Evolutionary conservation across 2,797 vertebrate species (phyloP).

Genomic region (Clarias platycephalus): DNA sequence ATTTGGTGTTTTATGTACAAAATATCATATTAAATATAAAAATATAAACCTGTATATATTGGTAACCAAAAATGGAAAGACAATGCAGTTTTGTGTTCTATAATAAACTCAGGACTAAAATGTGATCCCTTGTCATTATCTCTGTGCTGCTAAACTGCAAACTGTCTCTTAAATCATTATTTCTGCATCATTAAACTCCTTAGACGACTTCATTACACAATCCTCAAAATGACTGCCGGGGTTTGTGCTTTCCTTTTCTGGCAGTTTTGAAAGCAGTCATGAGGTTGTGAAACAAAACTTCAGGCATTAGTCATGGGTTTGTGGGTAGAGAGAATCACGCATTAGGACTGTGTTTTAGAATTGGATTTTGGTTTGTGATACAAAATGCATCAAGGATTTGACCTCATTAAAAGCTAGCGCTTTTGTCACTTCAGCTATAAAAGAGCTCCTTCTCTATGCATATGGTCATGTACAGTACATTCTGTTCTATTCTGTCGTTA

Average conservation of each 20-base stretch:
- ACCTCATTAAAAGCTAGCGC: too few species aligned
- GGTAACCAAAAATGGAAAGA: neutral
- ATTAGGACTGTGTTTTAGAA: neutral
- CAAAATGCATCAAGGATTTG: neutral
- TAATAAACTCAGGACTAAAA: neutral
- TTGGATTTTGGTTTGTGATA: neutral
- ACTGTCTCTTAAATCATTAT: constrained; percentile 1
- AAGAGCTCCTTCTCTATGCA: too few species aligned
- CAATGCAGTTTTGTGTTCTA: neutral
- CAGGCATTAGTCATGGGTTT: neutral
- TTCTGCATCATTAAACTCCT: constrained; percentile 20
- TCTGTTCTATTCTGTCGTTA: too few species aligned
- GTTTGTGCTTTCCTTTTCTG: neutral
- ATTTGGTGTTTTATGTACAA: neutral
- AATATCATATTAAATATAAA: neutral
- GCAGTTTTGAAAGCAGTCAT: neutral
- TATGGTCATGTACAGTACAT: too few species aligned
- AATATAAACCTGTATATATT: neutral
- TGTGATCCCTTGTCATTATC: neutral
- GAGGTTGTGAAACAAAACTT: neutral
- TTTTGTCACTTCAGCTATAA: neutral
- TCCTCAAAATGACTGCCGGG: neutral
- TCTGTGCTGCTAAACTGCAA: neutral
- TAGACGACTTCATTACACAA: neutral
- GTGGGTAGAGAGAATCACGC: neutral